A percentile compares a stretch with the other conserved stretches of the same genome.
These are phyloP conservation scores for Drosophila picticornis DNA, from an alignment of 2,888 invertebrate genomes.

Conservation along the genomic window DNA sequence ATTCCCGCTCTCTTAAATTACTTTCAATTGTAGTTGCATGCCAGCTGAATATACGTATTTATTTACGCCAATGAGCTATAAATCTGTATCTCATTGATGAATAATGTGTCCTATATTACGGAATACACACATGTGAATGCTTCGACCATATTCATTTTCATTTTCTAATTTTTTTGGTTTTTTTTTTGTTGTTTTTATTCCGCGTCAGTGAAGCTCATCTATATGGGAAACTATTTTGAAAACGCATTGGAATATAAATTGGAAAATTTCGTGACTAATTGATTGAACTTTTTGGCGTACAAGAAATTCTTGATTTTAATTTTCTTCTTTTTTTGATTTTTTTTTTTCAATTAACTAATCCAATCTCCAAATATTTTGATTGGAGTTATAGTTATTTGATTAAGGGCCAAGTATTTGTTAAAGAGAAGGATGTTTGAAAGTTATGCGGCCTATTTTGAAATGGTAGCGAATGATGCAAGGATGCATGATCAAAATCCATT, in stretches of 20 bases:
- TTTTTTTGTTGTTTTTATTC: constrained; percentile 20
- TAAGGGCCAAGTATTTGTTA: background rate
- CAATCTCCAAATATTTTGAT: background rate
- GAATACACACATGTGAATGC: constrained; percentile 1
- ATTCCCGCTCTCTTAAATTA: background rate
- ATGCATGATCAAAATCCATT: background rate
- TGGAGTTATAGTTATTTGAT: background rate
- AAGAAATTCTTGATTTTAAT: constrained; percentile 2
- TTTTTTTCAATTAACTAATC: background rate
- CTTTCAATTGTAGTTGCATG: constrained; percentile 1
- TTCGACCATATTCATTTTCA: constrained; percentile 13
- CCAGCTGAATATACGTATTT: background rate
- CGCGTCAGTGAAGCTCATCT: constrained; percentile 9
- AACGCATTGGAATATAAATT: constrained; percentile 48
- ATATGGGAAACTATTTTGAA: constrained; percentile 52
- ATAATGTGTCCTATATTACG: constrained; percentile 13
- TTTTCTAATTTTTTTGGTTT: too few relatives aligned
- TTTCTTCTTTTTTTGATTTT: background rate
- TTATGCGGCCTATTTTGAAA: background rate
- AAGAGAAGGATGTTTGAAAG: background rate
- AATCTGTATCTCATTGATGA: constrained; percentile 42
- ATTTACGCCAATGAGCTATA: constrained; percentile 1
- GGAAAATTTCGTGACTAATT: constrained; percentile 63
- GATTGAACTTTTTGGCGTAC: constrained; percentile 21
- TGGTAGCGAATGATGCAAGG: background rate